Evolutionary conservation across 2,797 vertebrate species (phyloP).

Genomic region (Hippocampus kuda): DNA sequence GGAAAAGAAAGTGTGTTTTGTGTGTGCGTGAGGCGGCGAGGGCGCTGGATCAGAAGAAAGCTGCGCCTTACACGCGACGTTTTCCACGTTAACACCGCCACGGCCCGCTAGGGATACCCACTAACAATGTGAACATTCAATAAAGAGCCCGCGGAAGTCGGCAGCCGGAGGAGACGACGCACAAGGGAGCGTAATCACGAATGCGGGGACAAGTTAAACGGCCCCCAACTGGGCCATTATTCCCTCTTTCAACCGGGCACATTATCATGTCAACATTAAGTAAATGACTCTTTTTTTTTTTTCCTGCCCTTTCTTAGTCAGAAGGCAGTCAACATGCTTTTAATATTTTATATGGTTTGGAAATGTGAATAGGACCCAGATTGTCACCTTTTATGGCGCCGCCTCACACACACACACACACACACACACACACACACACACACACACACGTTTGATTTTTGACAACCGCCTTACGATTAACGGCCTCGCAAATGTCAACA

Average conservation of each 20-base stretch:
- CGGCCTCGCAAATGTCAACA: background rate
- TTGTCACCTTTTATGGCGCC: background rate
- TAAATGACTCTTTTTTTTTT: background rate
- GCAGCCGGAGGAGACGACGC: constrained; percentile 11
- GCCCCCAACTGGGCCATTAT: constrained; percentile 21
- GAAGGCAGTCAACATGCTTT: background rate
- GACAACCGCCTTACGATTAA: background rate
- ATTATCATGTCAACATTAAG: constrained; percentile 17
- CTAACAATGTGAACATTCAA: constrained; percentile 20
- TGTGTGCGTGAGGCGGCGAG: constrained; percentile 23
- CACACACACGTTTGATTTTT: background rate
- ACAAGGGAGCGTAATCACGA: constrained; percentile 14
- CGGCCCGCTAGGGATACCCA: constrained; percentile 18
- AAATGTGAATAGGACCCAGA: background rate
- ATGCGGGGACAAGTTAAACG: constrained; percentile 24
- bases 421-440: background rate
- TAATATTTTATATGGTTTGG: background rate
- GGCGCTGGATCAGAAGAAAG: constrained; percentile 74
- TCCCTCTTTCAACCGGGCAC: constrained; percentile 19
- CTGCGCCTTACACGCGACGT: constrained; percentile 50
- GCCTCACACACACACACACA: background rate
- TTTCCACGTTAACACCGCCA: constrained; percentile 13
- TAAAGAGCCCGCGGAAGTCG: background rate
- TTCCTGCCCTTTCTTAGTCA: background rate
- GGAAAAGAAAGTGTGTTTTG: constrained; percentile 23